Base-by-base conservation (phyloP, 2,113 vertebrate species). In the Cyanistes caeruleus region DNA sequence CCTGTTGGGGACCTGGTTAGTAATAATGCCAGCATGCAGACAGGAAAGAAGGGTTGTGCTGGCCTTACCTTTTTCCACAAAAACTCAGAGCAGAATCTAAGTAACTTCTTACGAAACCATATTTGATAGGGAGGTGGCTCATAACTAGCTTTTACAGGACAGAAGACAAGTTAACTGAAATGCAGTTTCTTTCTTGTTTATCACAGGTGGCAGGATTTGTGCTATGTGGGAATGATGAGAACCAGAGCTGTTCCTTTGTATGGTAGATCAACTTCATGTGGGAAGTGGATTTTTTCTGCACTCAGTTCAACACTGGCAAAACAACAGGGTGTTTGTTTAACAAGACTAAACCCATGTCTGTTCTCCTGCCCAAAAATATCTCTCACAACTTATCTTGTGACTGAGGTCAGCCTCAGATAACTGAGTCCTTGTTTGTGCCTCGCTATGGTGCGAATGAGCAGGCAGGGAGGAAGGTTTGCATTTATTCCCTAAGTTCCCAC, bases 321-420 rank as follows among this genome's bases (percentile, higher is more conserved):
- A 92, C 69, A 89, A 89, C 35, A 62, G n/a, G 39, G 28, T 70
- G n/a, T 83, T 93, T 88, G 86, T 96, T 87, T 74, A 55, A 84
- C 35, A 55, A 51, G 44, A 51, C 49, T 84, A 65, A 81, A 95
- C 11, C 27, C 22, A 19, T 68, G 39, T 41, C 53, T 81, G 52
- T 87, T 90, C 53, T 7, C 8, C 33, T 91, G 24, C 65, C 43
- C 35, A 35, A 56, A 95, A 95, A 82, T 68, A 68, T 72, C 35
- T 94, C 65, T 72, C 27, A 55, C 69, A 89, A 74, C 77, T 84
- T 87, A 79, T 79, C 81, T 75, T 95, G 73, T 89, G 87, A 70
- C 58, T 76, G 73, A 95, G 69, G 44, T 82, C 91, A 91, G 56
- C 31, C 28, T 87, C 58, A 84, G 59, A 68, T 64, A 87, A 60